Base-by-base conservation (phyloP, 2,888 invertebrate species). In the Lasioglossum leucozonium region DNA sequence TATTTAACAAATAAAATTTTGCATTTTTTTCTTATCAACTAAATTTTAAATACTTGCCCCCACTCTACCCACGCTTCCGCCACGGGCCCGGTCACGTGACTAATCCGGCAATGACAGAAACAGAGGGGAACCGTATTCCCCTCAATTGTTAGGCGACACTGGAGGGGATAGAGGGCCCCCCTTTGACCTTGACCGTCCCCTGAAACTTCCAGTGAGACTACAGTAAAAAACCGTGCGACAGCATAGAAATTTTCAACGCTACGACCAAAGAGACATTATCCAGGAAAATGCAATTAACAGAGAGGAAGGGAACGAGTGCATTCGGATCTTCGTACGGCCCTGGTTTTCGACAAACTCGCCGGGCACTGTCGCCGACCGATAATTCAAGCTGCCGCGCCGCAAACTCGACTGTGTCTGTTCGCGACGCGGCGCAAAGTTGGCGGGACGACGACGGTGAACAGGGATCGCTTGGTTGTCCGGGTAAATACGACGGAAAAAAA, bases 321-420 rank as follows among this genome's bases (percentile, higher is more conserved):
- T 30, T 65, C 34, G 34, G 30, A 44, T 34, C 71, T 83, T 79
- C 73, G 81, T 90, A 90, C 89, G 85, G 85, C 87, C 88, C 91
- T 89, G 90, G 72, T 82, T 90, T 90, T 90, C 90, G 85, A 88
- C 87, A 88, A 89, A 91, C 88, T 87, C 86, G 82, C 72, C 84
- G 82, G 81, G 81, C 87, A 87, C 90, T 83, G 89, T 86, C 88
- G 88, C 80, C 86, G 91, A 72, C 90, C 91, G 89, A 90, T 90
- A 90, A 90, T 90, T 90, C 89, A 88, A 88, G 91, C 89, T 88
- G 81, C 58, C 58, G 58, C 88, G 82, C 58, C 58, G 58, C 58
- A 82, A 90, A 84, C 88, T 84, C 87, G 79, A 74, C 88, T 65
- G 65, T 65, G 90, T 90, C 89, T 86, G 88, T 84, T 88, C 86